These are phyloP conservation scores for Dioctria rufipes DNA, from an alignment of 2,888 invertebrate species.

Conservation along the genomic window DNA sequence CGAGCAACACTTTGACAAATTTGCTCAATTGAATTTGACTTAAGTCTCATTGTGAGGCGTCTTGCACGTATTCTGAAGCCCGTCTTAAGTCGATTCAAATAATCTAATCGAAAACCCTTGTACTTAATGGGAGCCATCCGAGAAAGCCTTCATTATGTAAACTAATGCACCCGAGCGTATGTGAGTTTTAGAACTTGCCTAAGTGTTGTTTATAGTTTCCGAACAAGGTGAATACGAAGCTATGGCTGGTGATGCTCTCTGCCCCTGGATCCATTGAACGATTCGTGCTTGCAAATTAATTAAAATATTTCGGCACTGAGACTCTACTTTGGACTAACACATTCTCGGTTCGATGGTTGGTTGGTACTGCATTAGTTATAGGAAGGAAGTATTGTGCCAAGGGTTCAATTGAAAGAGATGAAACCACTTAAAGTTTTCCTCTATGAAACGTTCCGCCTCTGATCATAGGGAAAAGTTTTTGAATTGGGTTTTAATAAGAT, in stretches of 20 bases:
- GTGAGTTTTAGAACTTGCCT: conserved; percentile 46
- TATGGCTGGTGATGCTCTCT: background rate
- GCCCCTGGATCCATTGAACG: conserved; percentile 7
- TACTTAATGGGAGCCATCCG: conserved; percentile 54
- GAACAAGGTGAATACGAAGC: conserved; percentile 15
- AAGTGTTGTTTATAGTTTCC: conserved; percentile 56
- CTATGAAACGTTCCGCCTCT: conserved; percentile 38
- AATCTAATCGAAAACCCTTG: conserved; percentile 59
- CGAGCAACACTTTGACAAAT: conserved; percentile 54
- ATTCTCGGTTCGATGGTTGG: conserved; percentile 11
- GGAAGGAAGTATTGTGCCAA: conserved; percentile 31
- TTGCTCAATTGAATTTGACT: conserved; percentile 56
- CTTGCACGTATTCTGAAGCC: conserved; percentile 37
- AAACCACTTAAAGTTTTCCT: conserved; percentile 51
- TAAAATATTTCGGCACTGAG: conserved; percentile 54
- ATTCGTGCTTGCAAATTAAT: conserved; percentile 55
- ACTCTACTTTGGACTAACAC: background rate
- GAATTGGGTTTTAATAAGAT: background rate
- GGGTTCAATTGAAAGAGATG: conserved; percentile 20
- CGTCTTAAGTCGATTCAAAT: conserved; percentile 54
- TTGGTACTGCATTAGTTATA: conserved; percentile 21
- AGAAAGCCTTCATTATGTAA: conserved; percentile 55
- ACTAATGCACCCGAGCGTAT: conserved; percentile 55
- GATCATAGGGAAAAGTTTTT: conserved; percentile 48
- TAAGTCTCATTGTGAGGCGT: conserved; percentile 53